Evolutionary conservation across 2,113 vertebrate genomes (phyloP).

Genomic region (Tricholaema leucomelas): DNA sequence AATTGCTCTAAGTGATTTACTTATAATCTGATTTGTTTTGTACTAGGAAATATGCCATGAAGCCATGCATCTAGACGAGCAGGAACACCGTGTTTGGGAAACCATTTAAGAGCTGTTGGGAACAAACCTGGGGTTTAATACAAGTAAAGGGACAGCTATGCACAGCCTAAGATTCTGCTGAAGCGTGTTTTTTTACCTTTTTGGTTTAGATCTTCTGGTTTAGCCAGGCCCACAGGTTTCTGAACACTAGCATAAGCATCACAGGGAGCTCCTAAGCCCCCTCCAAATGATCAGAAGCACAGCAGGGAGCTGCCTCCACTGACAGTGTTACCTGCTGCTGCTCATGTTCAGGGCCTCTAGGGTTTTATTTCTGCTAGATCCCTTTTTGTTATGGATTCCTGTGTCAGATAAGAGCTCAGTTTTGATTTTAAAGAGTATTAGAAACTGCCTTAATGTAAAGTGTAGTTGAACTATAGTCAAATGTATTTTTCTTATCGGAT

Average conservation of each 20-base stretch:
- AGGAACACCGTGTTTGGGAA: background rate
- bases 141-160: background rate
- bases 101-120: background rate
- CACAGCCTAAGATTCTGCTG: background rate
- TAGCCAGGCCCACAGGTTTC: background rate
- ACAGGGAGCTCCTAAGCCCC: background rate
- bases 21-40: conserved; percentile 11
- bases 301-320: background rate
- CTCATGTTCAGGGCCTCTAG: background rate
- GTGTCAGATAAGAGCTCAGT: background rate
- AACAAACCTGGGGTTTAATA: background rate
- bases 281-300: background rate
- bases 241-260: background rate
- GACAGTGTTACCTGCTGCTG: background rate
- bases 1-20: background rate
- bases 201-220: background rate
- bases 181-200: background rate
- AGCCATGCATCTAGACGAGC: background rate
- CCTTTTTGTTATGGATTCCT: background rate
- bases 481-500: background rate
- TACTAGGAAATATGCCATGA: background rate
- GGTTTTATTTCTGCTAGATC: background rate
- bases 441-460: background rate
- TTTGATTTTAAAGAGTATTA: background rate
- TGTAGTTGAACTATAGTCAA: background rate